Percentiles rank a stretch among this genome's conserved stretches.
Conservation (phyloP, 2,888 invertebrate genomes). For the Dorcus hopei region DNA sequence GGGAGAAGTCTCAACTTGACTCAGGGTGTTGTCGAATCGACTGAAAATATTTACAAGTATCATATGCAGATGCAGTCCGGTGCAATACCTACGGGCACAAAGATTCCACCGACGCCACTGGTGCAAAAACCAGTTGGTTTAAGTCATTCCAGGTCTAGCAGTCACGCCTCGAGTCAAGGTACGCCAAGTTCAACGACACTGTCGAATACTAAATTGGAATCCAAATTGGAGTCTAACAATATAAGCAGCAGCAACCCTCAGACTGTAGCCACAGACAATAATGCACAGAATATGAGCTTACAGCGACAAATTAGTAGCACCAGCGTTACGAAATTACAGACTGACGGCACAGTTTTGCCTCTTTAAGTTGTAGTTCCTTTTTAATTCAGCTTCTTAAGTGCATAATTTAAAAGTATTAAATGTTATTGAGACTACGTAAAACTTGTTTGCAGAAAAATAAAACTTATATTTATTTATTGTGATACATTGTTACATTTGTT, state of each 20-base stretch:
- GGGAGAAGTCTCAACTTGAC: conserved; percentile 80
- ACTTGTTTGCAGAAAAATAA: no score
- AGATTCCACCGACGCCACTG: conserved; percentile 65
- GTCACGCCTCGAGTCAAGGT: conserved; percentile 49
- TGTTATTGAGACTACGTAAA: no score
- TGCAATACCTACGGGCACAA: conserved; percentile 56
- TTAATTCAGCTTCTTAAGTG: no score
- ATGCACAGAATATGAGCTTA: conserved; percentile 3
- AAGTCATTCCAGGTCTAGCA: conserved; percentile 63
- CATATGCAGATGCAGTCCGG: conserved; percentile 76
- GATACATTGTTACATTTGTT: no score
- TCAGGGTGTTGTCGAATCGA: conserved; percentile 76
- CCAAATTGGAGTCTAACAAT: conserved; percentile 5
- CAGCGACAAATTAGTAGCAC: conserved; percentile 13
- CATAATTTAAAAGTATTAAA: no score
- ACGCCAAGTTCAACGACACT: conserved; percentile 4
- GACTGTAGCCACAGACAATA: neutral
- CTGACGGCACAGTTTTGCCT: conserved; percentile 15
- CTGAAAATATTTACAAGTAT: conserved; percentile 75
- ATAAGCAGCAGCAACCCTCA: conserved; percentile 1
- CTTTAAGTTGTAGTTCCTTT: conserved; percentile 3
- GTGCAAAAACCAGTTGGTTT: conserved; percentile 65
- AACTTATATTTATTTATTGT: no score
- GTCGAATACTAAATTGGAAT: conserved; percentile 7
- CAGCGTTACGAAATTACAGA: conserved; percentile 13